A percentile compares a stretch with the other conserved stretches of the same genome.
Evolutionary conservation across 1,140 invertebrate genomes (phyloP).

Genomic region (Pogonomyrmex barbatus): DNA sequence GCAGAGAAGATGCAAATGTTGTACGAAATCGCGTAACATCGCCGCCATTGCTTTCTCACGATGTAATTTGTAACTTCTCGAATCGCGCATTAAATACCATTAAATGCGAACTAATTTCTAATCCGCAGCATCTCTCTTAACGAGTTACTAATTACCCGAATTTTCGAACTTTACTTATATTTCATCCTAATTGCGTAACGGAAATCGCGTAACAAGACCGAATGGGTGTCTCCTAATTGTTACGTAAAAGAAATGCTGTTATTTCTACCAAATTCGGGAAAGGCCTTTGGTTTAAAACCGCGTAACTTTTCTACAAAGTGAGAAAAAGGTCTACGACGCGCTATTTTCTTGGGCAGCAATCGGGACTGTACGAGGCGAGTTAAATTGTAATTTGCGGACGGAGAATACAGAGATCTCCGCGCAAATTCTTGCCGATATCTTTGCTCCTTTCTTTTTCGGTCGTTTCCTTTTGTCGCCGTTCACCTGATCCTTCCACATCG

Average conservation of each 20-base stretch:
- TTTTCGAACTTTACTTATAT: slow-evolving; percentile 1
- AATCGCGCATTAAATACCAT: slow-evolving; percentile 7
- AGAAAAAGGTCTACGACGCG: neutral
- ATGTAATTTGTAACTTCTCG: slow-evolving; percentile 16
- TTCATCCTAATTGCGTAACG: slow-evolving; percentile 13
- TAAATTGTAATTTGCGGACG: slow-evolving; percentile 25
- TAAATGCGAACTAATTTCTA: slow-evolving; percentile 9
- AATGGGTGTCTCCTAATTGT: slow-evolving; percentile 1
- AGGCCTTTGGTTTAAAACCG: slow-evolving; percentile 8
- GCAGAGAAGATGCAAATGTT: neutral
- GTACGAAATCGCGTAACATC: neutral
- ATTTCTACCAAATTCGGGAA: neutral
- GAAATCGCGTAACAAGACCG: slow-evolving; percentile 6
- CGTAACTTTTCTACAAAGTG: neutral
- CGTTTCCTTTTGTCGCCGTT: slow-evolving; percentile 33
- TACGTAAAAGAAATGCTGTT: neutral
- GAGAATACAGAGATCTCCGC: slow-evolving; percentile 7
- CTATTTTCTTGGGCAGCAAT: slow-evolving; percentile 29
- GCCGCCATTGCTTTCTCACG: neutral
- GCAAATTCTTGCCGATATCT: neutral
- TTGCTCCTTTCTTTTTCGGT: neutral
- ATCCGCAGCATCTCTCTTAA: neutral
- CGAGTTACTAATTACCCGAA: neutral
- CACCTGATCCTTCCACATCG: slow-evolving; percentile 44
- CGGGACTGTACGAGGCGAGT: neutral